Conservation (phyloP, 30 jellyfish, hydroid and myxozoan genomes). For the Turritopsis dohrnii region DNA sequence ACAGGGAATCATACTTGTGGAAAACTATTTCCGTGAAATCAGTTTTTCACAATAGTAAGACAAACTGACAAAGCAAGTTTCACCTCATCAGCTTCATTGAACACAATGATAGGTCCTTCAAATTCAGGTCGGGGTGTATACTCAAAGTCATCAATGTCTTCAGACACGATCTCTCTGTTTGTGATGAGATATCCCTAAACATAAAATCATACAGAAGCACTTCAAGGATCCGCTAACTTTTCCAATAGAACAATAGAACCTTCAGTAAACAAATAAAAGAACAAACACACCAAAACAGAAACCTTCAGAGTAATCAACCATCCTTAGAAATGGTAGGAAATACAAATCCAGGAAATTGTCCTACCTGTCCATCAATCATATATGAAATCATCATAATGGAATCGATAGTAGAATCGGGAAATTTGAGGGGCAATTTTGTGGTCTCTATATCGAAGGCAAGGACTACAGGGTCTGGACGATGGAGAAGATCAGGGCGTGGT, state of each 20-base stretch:
- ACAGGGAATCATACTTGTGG: too few species aligned
- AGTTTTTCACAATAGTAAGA: too few species aligned
- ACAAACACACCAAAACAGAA: too few species aligned
- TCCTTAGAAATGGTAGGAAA: too few species aligned
- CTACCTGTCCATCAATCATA: constrained; percentile 93
- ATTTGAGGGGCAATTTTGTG: constrained; percentile 82
- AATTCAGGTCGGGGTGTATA: constrained; percentile 95
- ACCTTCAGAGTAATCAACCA: too few species aligned
- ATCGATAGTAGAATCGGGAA: constrained; percentile 91
- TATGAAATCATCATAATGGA: constrained; percentile 95
- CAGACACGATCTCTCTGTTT: constrained; percentile 84
- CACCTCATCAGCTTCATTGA: constrained; percentile 93
- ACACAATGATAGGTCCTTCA: constrained; percentile 81
- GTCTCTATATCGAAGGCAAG: constrained; percentile 95
- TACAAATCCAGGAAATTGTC: too few species aligned
- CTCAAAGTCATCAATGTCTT: constrained; percentile 94
- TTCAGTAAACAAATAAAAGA: background rate
- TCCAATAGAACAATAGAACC: background rate
- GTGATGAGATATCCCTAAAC: constrained; percentile 86
- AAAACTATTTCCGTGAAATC: too few species aligned
- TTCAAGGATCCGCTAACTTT: background rate
- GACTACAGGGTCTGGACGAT: constrained; percentile 92
- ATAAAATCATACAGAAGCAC: too few species aligned
- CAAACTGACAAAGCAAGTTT: too few species aligned
- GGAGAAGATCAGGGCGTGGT: constrained; percentile 74